Evolutionary conservation across 2,113 vertebrate genomes (phyloP).

Genomic region (zebrafish (Danio rerio)): GRCz12tu NC_133181.1:6452001-6452500

Average conservation of each 20-base stretch:
- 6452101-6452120: slow-evolving; percentile 71
- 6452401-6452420: too few relatives aligned
- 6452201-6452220: slow-evolving; percentile 11
- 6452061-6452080: slow-evolving; percentile 76
- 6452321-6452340: neutral
- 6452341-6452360: too few relatives aligned
- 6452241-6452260: slow-evolving; percentile 1
- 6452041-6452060: slow-evolving; percentile 75
- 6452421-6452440: too few relatives aligned
- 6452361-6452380: neutral
- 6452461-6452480: too few relatives aligned
- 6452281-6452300: neutral
- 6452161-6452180: slow-evolving; percentile 80
- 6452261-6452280: neutral
- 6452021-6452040: slow-evolving; percentile 62
- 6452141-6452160: slow-evolving; percentile 73
- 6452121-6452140: slow-evolving; percentile 77
- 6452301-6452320: neutral
- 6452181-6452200: slow-evolving; percentile 79
- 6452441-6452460: too few relatives aligned
- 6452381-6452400: too few relatives aligned
- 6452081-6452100: slow-evolving; percentile 80
- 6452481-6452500: too few relatives aligned
- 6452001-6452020: slow-evolving; percentile 74
- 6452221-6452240: neutral